These are phyloP conservation scores for Cynoglossus semilaevis DNA, from an alignment of 2,113 vertebrate genomes.

Conservation along the genomic window DNA sequence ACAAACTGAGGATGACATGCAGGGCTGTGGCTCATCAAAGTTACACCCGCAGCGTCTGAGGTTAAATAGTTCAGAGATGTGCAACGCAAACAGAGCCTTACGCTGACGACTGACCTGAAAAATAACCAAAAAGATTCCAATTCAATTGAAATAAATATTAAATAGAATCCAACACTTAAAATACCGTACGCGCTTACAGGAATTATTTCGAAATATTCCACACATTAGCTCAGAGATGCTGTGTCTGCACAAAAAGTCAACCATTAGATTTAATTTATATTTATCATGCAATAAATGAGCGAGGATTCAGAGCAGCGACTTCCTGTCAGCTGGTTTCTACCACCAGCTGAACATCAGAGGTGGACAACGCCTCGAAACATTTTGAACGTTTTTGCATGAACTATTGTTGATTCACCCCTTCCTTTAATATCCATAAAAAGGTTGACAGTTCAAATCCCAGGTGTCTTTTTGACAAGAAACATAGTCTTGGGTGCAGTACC, in stretches of 20 bases:
- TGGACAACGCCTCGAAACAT: no score
- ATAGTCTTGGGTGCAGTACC: no score
- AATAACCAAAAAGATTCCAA: constrained; percentile 38
- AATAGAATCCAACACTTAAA: constrained; percentile 37
- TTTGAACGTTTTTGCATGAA: no score
- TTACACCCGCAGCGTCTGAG: constrained; percentile 36
- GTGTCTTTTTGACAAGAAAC: no score
- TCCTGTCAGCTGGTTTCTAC: constrained; percentile 28
- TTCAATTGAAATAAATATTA: constrained; percentile 12
- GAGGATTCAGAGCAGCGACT: constrained; percentile 46
- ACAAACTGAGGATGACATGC: constrained; percentile 60
- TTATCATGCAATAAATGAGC: constrained; percentile 60
- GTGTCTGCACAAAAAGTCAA: constrained; percentile 44
- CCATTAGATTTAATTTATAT: constrained; percentile 43
- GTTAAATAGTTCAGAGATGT: constrained; percentile 40
- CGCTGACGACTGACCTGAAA: constrained; percentile 36
- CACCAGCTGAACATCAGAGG: no score
- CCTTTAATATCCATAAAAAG: no score
- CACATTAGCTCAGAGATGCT: constrained; percentile 26
- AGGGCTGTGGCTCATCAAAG: constrained; percentile 38
- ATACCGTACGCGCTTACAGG: constrained; percentile 32
- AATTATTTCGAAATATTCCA: constrained; percentile 38
- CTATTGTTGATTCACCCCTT: no score
- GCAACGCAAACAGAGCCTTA: constrained; percentile 54
- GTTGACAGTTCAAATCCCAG: no score